Conservation (phyloP, 2,113 vertebrate genomes). For the Chiloscyllium plagiosum region DNA sequence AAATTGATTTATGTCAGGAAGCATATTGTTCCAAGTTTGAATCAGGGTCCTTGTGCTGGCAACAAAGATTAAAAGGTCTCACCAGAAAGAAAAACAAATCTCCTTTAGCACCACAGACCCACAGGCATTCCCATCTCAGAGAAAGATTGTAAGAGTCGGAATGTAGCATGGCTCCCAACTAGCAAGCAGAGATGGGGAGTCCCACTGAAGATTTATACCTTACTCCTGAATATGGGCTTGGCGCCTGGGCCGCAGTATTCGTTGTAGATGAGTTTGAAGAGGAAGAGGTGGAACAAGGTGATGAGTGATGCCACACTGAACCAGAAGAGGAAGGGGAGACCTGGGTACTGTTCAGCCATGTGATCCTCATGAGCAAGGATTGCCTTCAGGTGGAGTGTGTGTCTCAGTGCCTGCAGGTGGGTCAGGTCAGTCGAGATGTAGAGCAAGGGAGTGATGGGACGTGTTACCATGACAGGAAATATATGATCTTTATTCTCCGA, state of each 20-base stretch:
- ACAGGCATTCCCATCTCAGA: background rate
- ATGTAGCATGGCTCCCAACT: background rate
- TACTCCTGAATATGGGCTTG: conserved; percentile 94
- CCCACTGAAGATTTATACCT: conserved; percentile 65
- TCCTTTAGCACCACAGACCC: background rate
- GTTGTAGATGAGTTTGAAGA: conserved; percentile 99
- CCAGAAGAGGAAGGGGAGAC: conserved; percentile 95
- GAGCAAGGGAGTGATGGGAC: conserved; percentile 85
- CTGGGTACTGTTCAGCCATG: conserved; percentile 92
- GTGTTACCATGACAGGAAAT: conserved; percentile 90
- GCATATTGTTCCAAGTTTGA: background rate
- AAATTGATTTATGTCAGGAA: background rate
- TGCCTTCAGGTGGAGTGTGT: conserved; percentile 90
- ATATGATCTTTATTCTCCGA: conserved; percentile 74
- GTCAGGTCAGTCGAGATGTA: conserved; percentile 89
- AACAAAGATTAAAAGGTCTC: background rate
- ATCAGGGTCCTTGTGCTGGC: background rate
- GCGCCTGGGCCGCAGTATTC: conserved; percentile 95
- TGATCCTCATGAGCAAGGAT: conserved; percentile 94
- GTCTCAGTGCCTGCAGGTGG: conserved; percentile 87
- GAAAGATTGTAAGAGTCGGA: conserved; percentile 4
- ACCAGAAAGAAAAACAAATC: conserved; percentile 26
- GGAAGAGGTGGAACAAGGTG: conserved; percentile 93
- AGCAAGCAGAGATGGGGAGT: conserved; percentile 31
- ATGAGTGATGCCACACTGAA: conserved; percentile 97